These are phyloP conservation scores for Tachina grossa DNA, from an alignment of 2,888 invertebrate species.

Conservation along the genomic window DNA sequence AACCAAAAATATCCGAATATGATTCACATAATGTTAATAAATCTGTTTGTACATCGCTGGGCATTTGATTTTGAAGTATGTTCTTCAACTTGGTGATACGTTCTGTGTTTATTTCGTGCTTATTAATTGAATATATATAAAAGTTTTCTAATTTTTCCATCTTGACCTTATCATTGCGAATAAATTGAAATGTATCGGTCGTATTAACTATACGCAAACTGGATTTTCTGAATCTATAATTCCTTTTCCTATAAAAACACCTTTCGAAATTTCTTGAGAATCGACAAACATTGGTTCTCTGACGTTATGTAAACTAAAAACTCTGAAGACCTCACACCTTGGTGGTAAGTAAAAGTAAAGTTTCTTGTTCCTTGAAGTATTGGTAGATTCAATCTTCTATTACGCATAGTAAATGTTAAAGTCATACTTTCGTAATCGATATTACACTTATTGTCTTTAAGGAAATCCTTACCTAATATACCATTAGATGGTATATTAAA, in stretches of 20 bases:
- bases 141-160: not conserved
- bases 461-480: too few species aligned
- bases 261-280: not conserved
- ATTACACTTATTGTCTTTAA: too few species aligned
- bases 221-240: not conserved
- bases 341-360: not conserved
- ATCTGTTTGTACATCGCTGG: too few species aligned
- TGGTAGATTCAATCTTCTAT: not conserved
- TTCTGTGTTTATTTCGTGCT: not conserved
- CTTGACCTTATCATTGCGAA: not conserved
- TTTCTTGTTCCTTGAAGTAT: not conserved
- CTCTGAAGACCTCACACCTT: not conserved
- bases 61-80: too few species aligned
- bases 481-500: too few species aligned
- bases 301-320: not conserved
- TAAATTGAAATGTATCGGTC: too few species aligned
- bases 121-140: not conserved
- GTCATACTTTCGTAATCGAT: not conserved
- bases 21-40: too few species aligned
- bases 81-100: slow-evolving; percentile 12
- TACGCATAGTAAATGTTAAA: not conserved
- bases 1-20: too few species aligned
- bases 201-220: not conserved
- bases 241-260: not conserved
- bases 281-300: not conserved